These are phyloP conservation scores for Papilio dardanus DNA, from an alignment of 1,140 invertebrate species.

Conservation along the genomic window DNA sequence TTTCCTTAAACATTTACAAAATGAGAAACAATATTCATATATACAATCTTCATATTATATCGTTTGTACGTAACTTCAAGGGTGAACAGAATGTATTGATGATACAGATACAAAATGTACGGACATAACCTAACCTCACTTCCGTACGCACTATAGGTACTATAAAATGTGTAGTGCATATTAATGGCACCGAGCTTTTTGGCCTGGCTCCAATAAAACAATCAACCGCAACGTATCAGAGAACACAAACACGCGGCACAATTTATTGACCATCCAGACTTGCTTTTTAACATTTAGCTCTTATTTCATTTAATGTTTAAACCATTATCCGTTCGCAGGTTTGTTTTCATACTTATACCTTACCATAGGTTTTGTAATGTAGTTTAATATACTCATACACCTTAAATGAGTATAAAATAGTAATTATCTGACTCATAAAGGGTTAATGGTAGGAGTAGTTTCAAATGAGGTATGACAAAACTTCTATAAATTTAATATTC, in stretches of 20 bases:
- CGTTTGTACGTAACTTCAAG: background rate
- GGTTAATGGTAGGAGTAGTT: too few species aligned
- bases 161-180: constrained; percentile 42
- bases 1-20: background rate
- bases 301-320: constrained; percentile 60
- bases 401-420: background rate
- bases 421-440: too few species aligned
- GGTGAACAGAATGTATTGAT: background rate
- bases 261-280: constrained; percentile 64
- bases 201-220: constrained; percentile 70
- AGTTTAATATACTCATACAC: constrained; percentile 26
- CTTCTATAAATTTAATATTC: too few species aligned
- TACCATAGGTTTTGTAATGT: background rate
- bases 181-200: constrained; percentile 60
- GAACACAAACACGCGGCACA: constrained; percentile 57
- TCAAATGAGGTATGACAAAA: too few species aligned
- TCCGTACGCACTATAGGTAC: constrained; percentile 43
- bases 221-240: constrained; percentile 65
- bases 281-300: constrained; percentile 65
- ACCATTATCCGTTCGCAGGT: constrained; percentile 47
- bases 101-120: constrained; percentile 9
- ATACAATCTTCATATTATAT: background rate
- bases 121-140: constrained; percentile 40
- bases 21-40: background rate
- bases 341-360: constrained; percentile 50